Evolutionary conservation across 2,888 invertebrate species (phyloP), one percentile per base, ranked within the genome.

Genomic region (Esperia sulphurella): DNA sequence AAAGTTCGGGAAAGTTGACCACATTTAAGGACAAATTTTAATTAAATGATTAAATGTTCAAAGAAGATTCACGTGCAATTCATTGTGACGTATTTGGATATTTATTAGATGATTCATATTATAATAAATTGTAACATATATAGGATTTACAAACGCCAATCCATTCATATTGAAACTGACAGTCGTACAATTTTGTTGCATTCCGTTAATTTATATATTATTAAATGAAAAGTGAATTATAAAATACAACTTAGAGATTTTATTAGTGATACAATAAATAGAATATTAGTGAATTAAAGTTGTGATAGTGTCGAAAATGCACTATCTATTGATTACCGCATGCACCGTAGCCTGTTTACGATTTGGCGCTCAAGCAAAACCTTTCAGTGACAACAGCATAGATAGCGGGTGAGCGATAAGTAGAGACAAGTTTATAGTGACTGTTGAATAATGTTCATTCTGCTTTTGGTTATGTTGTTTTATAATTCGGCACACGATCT

Each of bases 21-120:
- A 52, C 62, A 44, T 51, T 50, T 37, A 53, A 58, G 64, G 54
- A 61, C 53, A 54, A 31, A 10, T 13, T 45, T n/a, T 12, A 21
- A 29, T 5, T 14, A 29, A 37, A 12, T 37, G 1, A 37, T n/a
- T 10, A 39, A n/a, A 39, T 39, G 14, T 8, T n/a, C 13, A 14
- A 39, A 14, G 14, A 39, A 39, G 14, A 14, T 39, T 28, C 12
- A 41, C 40, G n/a, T 30, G 29, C 38, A 43, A 42, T 30, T 28
- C 35, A 46, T 31, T 49, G 42, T 53, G 53, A 55, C 55, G 53
- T 55, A 42, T 43, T 43, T 41, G 12, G 13, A 40, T 45, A 45
- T n/a, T 31, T 43, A 41, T 45, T 12, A 41, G 43, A 48, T 55
- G 53, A 57, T 46, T 53, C 55, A 57, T 38, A 46, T 38, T 51